Evolutionary conservation across 2,113 vertebrate species (phyloP), one percentile per base, ranked within the genome.

Genomic region (Phaethon lepturus): DNA sequence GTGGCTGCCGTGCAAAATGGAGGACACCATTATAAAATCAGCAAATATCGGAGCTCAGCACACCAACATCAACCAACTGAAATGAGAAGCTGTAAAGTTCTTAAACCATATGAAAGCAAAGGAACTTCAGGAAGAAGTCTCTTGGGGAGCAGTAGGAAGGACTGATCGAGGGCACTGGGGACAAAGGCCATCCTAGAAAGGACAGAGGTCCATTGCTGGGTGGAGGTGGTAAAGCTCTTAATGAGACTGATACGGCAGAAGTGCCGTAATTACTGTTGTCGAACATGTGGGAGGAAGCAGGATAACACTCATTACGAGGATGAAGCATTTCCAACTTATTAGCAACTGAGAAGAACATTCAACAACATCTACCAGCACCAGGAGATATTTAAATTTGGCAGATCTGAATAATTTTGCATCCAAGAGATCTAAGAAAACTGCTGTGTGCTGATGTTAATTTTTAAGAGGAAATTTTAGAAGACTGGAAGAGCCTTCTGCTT

Each of bases 311-410:
- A 1, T 90, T 67, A 90, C 0, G 3, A 93, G 87, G 53, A 93
- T 50, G 78, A 96, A 92, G 92, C 11, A 0, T 89, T 94, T 97
- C 84, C 89, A 96, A 78, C 86, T 86, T 91, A 95, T 85, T 95
- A 95, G 94, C 83, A 94, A 89, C 26, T 0, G 13, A 93, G 90
- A 88, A 92, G 86, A 91, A 78, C 35, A 82, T 84, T 86, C 86
- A 87, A 67, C 86, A 95, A 74, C 80, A 93, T 78, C 91, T 68
- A 89, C 84, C 77, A 89, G 90, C 64, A 87, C 47, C 81, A 89
- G 47, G 93, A 96, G 89, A 93, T 69, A 94, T 64, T 95, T 88
- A 79, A 92, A 93, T 79, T 86, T 85, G 95, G 90, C 91, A 96
- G 76, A 84, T 85, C 52, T 20, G 78, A 90, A 78, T 76, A 91